phyloP scores from a whole-genome alignment of 2,797 vertebrate species.

The Austrolebias charrua region DNA sequence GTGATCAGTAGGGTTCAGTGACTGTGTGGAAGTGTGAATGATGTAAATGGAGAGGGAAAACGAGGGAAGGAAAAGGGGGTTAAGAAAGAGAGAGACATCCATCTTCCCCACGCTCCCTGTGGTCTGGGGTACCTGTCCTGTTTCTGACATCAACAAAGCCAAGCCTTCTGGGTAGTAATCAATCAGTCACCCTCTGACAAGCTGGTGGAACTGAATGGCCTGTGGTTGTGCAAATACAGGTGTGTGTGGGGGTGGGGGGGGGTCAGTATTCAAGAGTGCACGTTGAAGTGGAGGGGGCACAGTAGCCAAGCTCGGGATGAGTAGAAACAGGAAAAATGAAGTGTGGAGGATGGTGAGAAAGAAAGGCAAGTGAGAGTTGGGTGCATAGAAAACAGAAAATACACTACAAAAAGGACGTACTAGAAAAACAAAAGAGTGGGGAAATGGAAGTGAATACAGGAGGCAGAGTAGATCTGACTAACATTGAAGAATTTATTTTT shows the following conservation, averaged over 20 bases:
- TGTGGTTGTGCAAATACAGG: conserved; percentile 17
- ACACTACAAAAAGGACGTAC: conserved; percentile 1
- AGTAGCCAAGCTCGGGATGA: conserved; percentile 57
- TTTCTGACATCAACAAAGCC: conserved; percentile 74
- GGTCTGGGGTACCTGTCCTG: conserved; percentile 74
- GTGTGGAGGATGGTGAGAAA: conserved; percentile 23
- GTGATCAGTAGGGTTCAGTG: conserved; percentile 38
- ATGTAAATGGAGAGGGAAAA: conserved; percentile 35
- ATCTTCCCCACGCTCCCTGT: conserved; percentile 63
- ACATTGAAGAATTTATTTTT: neutral
- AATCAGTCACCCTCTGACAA: conserved; percentile 75
- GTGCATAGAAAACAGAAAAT: conserved; percentile 20
- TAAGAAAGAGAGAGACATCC: conserved; percentile 62
- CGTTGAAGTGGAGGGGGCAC: conserved; percentile 38
- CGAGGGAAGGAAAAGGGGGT: conserved; percentile 2
- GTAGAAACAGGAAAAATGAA: conserved; percentile 55
- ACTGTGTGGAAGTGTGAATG: conserved; percentile 12
- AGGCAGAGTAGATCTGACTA: neutral
- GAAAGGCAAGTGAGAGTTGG: conserved; percentile 17
- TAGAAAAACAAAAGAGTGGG: conserved; percentile 4
- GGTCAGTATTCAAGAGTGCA: conserved; percentile 1
- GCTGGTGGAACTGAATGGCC: conserved; percentile 67
- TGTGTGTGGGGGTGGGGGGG: conserved; percentile 12
- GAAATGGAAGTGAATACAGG: conserved; percentile 1
- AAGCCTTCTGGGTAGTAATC: conserved; percentile 78